Evolutionary conservation across 2,797 vertebrate species (phyloP).

Genomic region (Labeo calbasu): DNA sequence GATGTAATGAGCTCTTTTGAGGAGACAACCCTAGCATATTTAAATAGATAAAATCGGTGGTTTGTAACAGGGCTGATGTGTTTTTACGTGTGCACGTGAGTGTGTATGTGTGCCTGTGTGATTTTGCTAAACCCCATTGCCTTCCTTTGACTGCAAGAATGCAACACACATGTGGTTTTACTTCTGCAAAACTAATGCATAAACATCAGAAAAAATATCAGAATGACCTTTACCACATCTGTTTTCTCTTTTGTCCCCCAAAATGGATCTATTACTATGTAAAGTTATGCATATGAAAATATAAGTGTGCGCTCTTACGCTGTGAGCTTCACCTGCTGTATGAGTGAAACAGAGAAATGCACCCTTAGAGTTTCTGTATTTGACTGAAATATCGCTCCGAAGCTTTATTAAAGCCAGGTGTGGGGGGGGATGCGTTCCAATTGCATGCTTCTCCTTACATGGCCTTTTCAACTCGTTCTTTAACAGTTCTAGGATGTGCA

Average conservation of each 20-base stretch:
- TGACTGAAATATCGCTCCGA: conserved; percentile 34
- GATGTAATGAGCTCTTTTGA: not conserved
- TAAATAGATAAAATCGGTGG: conserved; percentile 11
- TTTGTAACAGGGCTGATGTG: conserved; percentile 17
- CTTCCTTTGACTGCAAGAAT: conserved; percentile 38
- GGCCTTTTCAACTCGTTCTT: conserved; percentile 33
- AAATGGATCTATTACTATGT: conserved; percentile 80
- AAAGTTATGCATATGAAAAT: conserved; percentile 88
- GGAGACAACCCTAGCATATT: not conserved
- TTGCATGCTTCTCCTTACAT: conserved; percentile 18
- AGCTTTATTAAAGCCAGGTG: conserved; percentile 81
- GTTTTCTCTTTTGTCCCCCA: conserved; percentile 79
- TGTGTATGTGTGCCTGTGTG: conserved; percentile 12
- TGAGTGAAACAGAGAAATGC: conserved; percentile 71
- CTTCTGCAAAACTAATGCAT: conserved; percentile 77
- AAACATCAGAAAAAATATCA: conserved; percentile 79
- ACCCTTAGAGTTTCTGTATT: conserved; percentile 18
- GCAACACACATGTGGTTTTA: conserved; percentile 77
- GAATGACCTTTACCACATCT: conserved; percentile 84
- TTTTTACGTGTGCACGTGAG: not conserved
- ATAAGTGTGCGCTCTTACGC: conserved; percentile 72
- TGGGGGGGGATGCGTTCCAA: conserved; percentile 58
- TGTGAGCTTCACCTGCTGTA: conserved; percentile 82
- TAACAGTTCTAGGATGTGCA: conserved; percentile 12
- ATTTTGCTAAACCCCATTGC: conserved; percentile 30